Conservation (phyloP, 2,797 vertebrate genomes). For the Lycodopsis pacificus region DNA sequence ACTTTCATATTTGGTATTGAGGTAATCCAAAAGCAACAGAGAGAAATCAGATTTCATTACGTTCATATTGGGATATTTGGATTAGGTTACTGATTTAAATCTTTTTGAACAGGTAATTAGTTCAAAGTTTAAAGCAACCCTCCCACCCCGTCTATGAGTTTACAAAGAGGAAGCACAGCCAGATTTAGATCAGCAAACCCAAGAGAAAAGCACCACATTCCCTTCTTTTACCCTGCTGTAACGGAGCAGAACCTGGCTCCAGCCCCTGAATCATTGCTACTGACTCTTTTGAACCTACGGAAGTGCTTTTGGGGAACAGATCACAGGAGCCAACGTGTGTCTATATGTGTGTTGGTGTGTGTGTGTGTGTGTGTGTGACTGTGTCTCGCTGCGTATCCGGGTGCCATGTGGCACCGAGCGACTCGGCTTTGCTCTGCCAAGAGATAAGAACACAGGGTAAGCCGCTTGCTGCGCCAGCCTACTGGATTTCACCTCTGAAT, state of each 20-base stretch:
- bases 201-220: conserved; percentile 17
- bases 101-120: not conserved
- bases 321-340: conserved; percentile 66
- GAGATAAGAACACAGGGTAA: conserved; percentile 81
- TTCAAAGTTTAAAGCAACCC: not conserved
- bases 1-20: not conserved
- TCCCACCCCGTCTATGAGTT: not conserved
- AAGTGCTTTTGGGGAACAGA: conserved; percentile 71
- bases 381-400: conserved; percentile 68
- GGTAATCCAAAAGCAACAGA: not conserved
- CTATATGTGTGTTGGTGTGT: conserved; percentile 40
- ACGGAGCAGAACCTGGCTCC: conserved; percentile 45
- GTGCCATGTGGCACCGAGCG: conserved; percentile 81
- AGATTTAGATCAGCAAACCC: conserved; percentile 25
- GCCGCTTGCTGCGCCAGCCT: conserved; percentile 73
- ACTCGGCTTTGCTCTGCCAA: conserved; percentile 76
- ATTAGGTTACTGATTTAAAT: not conserved
- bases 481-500: conserved; percentile 74
- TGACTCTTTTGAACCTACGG: conserved; percentile 72
- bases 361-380: conserved; percentile 35
- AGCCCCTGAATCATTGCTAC: conserved; percentile 51
- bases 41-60: not conserved
- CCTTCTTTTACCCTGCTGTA: conserved; percentile 43
- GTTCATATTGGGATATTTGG: not conserved
- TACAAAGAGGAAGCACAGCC: conserved; percentile 15